Base-by-base conservation (phyloP, 2,888 invertebrate species). In the Himalopsyche anomala region DNA sequence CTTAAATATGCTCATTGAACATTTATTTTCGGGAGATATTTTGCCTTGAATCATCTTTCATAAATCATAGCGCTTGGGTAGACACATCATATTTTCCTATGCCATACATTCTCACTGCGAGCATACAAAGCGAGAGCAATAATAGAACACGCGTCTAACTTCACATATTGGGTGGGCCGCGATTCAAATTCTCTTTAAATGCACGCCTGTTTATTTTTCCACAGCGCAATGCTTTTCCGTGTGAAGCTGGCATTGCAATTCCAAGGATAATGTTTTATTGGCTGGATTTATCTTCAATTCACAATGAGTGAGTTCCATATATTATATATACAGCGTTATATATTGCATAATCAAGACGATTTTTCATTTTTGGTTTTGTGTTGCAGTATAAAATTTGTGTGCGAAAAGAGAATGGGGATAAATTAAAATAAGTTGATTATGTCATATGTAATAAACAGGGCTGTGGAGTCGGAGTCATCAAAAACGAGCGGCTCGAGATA, bases 111-210 rank as follows among this genome's bases (percentile, higher is more conserved):
- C 36, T 74, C 74, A 15, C 28, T 2, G 74, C 36, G 36, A 74
- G 36, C 15, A 15, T 12, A 74, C 74, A 74, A 74, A 74, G 74
- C 38, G 36, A 19, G 40, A 42, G 51, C 80, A 42, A 80, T 80
- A 38, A 81, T 81, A 54, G 38, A 81, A 81, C 81, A 81, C 54
- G 55, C 54, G 36, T 55, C 55, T 19, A 15, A 28, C 45, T 80
- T 80, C 54, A 81, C 55, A 81, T 81, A 54, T 81, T 81, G 81
- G 81, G 81, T 81, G 81, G 81, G 54, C 81, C 36, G 15, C 51
- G 28, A 28, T 81, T 81, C 36, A 36, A 45, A 36, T 55, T 45
- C 81, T 54, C 51, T 45, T 54, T 54, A 54, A 54, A 36, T 36
- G 28, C 54, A 54, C 51, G 45, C 55, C 15, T 38, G 81, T 81